Evolutionary conservation across 1,140 invertebrate genomes (phyloP).

Genomic region (Plectrocnemia conspersa): DNA sequence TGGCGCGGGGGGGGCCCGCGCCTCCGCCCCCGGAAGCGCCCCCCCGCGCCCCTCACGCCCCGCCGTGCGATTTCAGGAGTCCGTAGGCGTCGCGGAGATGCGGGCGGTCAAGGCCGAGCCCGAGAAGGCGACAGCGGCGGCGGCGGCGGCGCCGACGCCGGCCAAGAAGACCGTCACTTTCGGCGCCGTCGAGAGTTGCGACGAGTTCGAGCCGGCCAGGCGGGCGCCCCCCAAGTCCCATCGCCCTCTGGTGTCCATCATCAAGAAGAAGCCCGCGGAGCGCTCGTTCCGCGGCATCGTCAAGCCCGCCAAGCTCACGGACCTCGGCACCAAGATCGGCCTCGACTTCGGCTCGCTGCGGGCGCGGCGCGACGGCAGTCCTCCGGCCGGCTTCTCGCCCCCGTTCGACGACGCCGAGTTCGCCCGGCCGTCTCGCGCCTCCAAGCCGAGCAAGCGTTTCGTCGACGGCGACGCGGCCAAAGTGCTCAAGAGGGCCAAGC

Average conservation of each 20-base stretch:
- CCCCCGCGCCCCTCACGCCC: not conserved
- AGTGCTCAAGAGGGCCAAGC: constrained; percentile 50
- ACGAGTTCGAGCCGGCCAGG: constrained; percentile 46
- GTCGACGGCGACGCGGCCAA: constrained; percentile 51
- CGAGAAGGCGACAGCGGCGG: constrained; percentile 36
- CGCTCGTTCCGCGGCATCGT: constrained; percentile 50
- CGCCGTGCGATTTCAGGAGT: constrained; percentile 8
- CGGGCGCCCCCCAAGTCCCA: constrained; percentile 47
- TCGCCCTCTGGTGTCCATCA: constrained; percentile 49
- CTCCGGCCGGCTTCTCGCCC: constrained; percentile 33
- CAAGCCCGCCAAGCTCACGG: constrained; percentile 50
- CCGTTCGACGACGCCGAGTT: constrained; percentile 41
- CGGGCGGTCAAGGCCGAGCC: constrained; percentile 38
- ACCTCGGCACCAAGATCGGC: constrained; percentile 47
- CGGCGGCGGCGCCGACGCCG: constrained; percentile 42
- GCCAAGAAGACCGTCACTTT: constrained; percentile 52
- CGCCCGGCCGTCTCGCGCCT: constrained; percentile 45
- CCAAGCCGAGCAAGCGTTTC: constrained; percentile 84
- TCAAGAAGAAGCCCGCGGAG: constrained; percentile 51
- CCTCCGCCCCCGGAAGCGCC: constrained; percentile 14
- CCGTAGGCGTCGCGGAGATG: constrained; percentile 51
- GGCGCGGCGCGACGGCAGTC: constrained; percentile 26
- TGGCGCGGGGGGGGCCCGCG: not conserved
- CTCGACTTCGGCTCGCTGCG: constrained; percentile 26
- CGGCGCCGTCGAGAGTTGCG: constrained; percentile 51